Base-by-base conservation (phyloP, 2,888 invertebrate species). In the Ormyrus pomaceus region DNA sequence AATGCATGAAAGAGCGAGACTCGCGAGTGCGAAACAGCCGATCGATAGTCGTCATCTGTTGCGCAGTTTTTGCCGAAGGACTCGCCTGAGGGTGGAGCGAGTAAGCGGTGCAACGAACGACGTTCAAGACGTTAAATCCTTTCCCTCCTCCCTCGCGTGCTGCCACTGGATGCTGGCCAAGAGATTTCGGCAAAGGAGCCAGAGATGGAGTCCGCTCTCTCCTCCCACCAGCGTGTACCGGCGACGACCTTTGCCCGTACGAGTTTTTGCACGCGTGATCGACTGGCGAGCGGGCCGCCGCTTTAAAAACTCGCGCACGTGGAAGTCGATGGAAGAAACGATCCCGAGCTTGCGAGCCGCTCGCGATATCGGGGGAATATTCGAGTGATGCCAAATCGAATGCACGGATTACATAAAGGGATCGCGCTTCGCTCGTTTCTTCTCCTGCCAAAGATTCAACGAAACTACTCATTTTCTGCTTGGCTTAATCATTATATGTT, bases 141-240 rank as follows among this genome's bases (percentile, higher is more conserved):
- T 34, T 4, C 34, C 34, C 4, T 4, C 34, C 4, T 4, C 34
- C 79, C 68, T 53, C 72, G 71, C 82, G 74, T n/a, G 6, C 53
- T 10, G 51, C 6, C 81, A 85, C 87, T 87, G 87, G 88, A 88
- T 84, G 84, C 84, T 84, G 81, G 87, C 86, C 87, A 87, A 81
- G 84, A 84, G 83, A 84, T 82, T 85, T 82, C 80, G 80, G 45
- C 56, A 46, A 62, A 55, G 56, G 19, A 56, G 19, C 64, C 66
- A 59, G 45, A 51, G 59, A n/a, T 51, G 79, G 74, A 77, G 76
- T 82, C 82, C 77, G 71, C 77, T 56, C 34, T 56, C 34, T 34
- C 34, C 34, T 34, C 4, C 34, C 34, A 2, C 34, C 3, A 0
- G 0, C 34, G 34, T 34, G 34, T 34, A 34, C 34, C 34, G 34